Base-by-base conservation (phyloP, 2,888 invertebrate genomes). In the Ichneumoninae sp. region DNA sequence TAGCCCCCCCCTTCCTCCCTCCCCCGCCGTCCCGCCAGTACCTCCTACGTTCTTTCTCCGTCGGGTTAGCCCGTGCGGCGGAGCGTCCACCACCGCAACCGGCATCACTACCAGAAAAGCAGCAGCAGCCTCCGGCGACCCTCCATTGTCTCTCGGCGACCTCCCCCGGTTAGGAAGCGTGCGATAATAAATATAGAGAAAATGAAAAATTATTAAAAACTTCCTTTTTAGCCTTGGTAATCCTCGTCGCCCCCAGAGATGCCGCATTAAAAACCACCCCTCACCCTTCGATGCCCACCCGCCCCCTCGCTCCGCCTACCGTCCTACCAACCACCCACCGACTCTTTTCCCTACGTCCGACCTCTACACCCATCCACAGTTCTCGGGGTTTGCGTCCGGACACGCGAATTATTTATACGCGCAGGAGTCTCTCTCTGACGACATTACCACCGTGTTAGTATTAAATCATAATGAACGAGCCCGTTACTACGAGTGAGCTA, bases 191-290 rank as follows among this genome's bases (percentile, higher is more conserved):
- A 93, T 93, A 93, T 93, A 93, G 93, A 92, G 93, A 93, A 93
- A 93, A 93, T 93, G 93, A 93, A 93, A 93, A 93, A 93, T 93
- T 93, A 93, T 93, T 93, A 93, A 93, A 93, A 93, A 93, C 93
- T 93, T 93, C 93, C 93, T 93, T 93, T 93, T 93, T 93, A 93
- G 91, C 92, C 92, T 91, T 91, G 91, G 93, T 93, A 93, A 93
- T 93, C 93, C 93, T 91, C 90, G 92, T 90, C 90, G 92, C 92
- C 91, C 91, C 92, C 91, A 92, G 93, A 93, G 93, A 93, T 91
- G 93, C 91, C 92, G 92, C 93, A 93, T 93, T 93, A 93, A 93
- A 93, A 93, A 91, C 90, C 90, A 82, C 88, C 89, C 89, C 86
- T 81, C 85, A 80, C 87, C 74, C 83, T 82, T 78, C 78, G 71